Conservation (phyloP, 2,113 vertebrate genomes). For the Psammodynastes pulverulentus region DNA sequence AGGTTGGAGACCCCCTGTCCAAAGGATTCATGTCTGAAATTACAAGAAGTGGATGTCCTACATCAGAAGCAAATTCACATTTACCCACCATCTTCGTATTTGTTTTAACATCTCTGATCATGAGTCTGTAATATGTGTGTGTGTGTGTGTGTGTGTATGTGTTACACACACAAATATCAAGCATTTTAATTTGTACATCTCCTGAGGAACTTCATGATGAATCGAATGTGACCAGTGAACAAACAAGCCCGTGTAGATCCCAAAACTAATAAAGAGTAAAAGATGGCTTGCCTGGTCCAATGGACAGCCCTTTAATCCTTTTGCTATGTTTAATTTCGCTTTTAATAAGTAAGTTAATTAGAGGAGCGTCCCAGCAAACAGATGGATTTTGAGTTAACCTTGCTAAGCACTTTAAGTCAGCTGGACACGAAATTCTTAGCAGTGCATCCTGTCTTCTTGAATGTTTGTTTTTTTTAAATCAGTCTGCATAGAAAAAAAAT, state of each 20-base stretch:
- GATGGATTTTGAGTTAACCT: background rate
- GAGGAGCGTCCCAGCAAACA: background rate
- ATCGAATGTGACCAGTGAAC: background rate
- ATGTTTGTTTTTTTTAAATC: background rate
- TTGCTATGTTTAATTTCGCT: background rate
- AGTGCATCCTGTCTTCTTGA: background rate
- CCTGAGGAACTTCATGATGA: background rate
- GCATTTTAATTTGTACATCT: background rate
- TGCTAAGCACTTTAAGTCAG: background rate
- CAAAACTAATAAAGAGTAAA: background rate
- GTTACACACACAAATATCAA: background rate
- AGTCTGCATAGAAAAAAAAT: background rate
- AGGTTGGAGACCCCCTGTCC: too few species aligned
- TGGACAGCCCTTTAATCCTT: background rate
- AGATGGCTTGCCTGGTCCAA: background rate
- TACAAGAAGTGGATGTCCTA: background rate
- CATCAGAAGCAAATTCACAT: background rate
- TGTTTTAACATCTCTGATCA: background rate
- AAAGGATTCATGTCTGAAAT: background rate
- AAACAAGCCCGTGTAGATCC: background rate
- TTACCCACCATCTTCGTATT: background rate
- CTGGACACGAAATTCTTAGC: background rate
- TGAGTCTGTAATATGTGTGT: background rate
- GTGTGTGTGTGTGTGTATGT: background rate
- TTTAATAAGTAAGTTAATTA: background rate